phyloP scores from a whole-genome alignment of 2,797 vertebrate species.

The Brachyalestes nurse region DNA sequence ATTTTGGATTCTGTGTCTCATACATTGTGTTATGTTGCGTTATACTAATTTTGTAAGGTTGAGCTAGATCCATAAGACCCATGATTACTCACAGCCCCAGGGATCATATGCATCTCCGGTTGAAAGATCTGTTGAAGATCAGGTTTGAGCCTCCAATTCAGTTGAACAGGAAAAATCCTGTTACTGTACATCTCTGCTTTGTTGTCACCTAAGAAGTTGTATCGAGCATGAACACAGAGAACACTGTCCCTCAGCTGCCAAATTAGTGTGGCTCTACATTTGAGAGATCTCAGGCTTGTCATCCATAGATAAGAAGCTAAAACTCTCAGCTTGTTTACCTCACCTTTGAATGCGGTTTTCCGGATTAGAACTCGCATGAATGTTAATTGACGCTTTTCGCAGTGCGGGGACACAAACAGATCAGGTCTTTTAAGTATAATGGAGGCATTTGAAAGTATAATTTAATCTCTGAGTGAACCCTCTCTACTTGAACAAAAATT shows the following conservation, averaged over 20 bases:
- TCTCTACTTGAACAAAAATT: slow-evolving; percentile 29
- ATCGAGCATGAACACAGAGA: background rate
- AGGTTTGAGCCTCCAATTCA: no score
- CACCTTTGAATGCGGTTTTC: slow-evolving; percentile 31
- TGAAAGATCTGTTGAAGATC: background rate
- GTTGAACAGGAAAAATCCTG: background rate
- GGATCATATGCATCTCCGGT: background rate
- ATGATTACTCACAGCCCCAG: no score
- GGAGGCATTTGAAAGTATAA: slow-evolving; percentile 58
- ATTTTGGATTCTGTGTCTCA: no score
- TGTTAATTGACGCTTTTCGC: slow-evolving; percentile 66
- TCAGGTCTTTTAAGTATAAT: slow-evolving; percentile 54
- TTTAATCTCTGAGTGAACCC: slow-evolving; percentile 53
- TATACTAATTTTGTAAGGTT: no score
- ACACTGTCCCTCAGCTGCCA: background rate
- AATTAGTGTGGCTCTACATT: background rate
- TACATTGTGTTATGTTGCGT: no score
- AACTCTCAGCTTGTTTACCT: slow-evolving; percentile 15
- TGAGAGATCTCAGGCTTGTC: background rate
- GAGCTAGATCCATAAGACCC: no score
- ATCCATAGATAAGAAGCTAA: slow-evolving; percentile 5
- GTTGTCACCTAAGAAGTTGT: background rate
- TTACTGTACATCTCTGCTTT: background rate
- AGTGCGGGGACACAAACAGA: slow-evolving; percentile 57
- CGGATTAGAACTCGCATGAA: slow-evolving; percentile 42